Base-by-base conservation (phyloP, 2,113 vertebrate species). In the Pollimyrus isidori region DNA sequence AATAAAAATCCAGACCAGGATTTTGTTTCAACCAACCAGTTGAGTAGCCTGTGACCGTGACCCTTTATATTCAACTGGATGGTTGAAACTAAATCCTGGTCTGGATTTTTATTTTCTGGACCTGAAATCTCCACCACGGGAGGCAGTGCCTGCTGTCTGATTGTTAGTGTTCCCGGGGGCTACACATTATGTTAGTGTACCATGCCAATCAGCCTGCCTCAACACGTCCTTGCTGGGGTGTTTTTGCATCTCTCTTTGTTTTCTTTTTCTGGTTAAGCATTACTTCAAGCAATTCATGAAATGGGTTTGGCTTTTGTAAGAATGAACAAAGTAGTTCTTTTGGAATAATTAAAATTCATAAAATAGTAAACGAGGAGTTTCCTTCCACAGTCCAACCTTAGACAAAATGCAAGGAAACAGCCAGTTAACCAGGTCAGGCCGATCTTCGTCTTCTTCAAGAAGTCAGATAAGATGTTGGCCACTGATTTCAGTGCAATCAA, bases 181-280 rank as follows among this genome's bases (percentile, higher is more conserved):
- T 89, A 90, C 88, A 87, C 85, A 65, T 90, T 90, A 62, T 45
- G 39, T 86, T 82, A 89, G 92, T 89, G 89, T 87, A 82, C 4
- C 6, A 49, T 62, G 50, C 15, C 91, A 49, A 35, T 45, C 42
- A 26, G 91, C 92, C 88, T 53, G 90, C 17, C 4, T 82, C 7
- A 39, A 35, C 30, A 39, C 35, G 19, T 15, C 21, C 50, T 46
- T 35, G 69, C 46, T 39, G 26, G n/a, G 23, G 15, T 3, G 17
- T 10, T 73, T 85, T 65, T 56, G 52, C 88, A 17, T 39, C 23
- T 35, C 39, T 35, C 45, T 50, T 50, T 11, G 15, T 83, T 45
- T 83, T 48, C 35, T 17, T n/a, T 84, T 39, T 7, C 69, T 39
- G 69, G 17, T 84, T 48, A 84, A 23, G 45, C 46, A 48, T 46